These are phyloP conservation scores for Aldabrachelys gigantea DNA, from an alignment of 2,113 vertebrate genomes.

Conservation along the genomic window DNA sequence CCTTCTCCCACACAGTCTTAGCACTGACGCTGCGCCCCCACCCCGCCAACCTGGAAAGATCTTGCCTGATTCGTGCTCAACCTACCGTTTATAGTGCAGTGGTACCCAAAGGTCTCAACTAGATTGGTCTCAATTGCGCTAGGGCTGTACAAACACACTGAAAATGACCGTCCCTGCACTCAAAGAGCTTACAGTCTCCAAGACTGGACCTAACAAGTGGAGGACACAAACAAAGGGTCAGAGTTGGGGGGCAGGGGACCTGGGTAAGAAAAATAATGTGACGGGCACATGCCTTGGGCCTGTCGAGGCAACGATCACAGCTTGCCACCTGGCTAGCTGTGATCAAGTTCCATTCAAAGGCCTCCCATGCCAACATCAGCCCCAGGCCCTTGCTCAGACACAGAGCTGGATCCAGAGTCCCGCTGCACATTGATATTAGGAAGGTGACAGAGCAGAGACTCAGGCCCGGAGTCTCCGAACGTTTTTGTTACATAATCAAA, in stretches of 20 bases:
- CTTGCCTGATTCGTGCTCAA: neutral
- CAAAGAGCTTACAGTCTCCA: neutral
- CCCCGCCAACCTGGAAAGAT: neutral
- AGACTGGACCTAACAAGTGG: neutral
- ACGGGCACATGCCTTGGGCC: neutral
- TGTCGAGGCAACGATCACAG: neutral
- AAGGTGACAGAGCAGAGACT: neutral
- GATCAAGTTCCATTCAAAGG: neutral
- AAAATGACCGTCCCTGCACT: neutral
- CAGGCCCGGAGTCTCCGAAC: conserved; percentile 14
- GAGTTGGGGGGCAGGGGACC: neutral
- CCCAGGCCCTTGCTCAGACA: neutral
- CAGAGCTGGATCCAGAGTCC: fast-evolving
- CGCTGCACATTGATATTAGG: fast-evolving
- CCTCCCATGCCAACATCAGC: fast-evolving
- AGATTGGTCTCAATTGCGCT: neutral
- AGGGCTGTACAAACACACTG: neutral
- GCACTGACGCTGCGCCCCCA: fast-evolving
- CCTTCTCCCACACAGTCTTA: neutral
- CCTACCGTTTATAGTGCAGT: no score
- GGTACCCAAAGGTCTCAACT: fast-evolving
- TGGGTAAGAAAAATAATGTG: neutral
- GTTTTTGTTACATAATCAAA: conserved; percentile 50
- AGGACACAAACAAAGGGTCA: neutral
- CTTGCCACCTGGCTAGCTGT: neutral